phyloP scores from a whole-genome alignment of 2,113 vertebrate genomes.

The Peromyscus maniculatus region DNA sequence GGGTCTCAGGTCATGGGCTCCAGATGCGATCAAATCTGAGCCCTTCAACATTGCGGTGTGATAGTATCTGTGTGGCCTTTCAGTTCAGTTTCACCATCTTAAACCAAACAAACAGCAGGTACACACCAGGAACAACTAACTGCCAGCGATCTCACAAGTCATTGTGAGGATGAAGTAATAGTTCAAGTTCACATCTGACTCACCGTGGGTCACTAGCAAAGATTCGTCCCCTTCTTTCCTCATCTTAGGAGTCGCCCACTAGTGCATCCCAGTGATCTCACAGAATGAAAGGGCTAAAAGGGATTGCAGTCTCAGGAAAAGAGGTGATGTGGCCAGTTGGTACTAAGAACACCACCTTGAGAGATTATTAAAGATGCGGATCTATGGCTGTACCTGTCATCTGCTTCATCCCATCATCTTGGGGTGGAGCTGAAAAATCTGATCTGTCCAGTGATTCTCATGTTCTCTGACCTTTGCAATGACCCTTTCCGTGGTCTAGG shows the following conservation, averaged over 20 bases:
- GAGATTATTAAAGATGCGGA: neutral
- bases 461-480: neutral
- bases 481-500: neutral
- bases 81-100: constrained; percentile 19
- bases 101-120: neutral
- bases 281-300: neutral
- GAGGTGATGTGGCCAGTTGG: neutral
- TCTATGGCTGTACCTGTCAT: neutral
- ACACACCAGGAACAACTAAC: neutral
- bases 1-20: neutral
- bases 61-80: constrained; percentile 1
- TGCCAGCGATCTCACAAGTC: neutral
- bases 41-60: neutral
- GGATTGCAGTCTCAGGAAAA: neutral
- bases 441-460: neutral
- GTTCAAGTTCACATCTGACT: constrained; percentile 37
- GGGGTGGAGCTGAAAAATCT: neutral
- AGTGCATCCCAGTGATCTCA: neutral
- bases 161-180: neutral
- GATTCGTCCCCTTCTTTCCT: constrained; percentile 35
- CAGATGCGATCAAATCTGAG: neutral
- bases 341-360: neutral
- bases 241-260: neutral
- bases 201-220: neutral
- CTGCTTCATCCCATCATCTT: neutral